Evolutionary conservation across 2,113 vertebrate species (phyloP).

Genomic region (Corythoichthys haematopterus): DNA sequence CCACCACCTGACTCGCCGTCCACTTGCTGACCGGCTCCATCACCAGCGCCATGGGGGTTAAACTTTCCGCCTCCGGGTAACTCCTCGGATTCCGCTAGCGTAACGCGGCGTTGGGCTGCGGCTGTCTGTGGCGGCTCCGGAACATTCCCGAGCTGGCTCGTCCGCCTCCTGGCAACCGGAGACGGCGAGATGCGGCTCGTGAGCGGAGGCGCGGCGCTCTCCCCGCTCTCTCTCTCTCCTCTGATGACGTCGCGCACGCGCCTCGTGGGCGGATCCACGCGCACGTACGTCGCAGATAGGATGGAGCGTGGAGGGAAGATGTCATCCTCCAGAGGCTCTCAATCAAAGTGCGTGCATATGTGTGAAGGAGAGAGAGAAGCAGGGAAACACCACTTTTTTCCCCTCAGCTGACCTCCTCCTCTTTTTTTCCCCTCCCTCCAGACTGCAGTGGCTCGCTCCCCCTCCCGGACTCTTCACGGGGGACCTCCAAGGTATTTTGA

Average conservation of each 20-base stretch:
- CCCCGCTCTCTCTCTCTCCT: slow-evolving; percentile 18
- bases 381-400: neutral
- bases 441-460: neutral
- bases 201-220: slow-evolving; percentile 40
- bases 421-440: neutral
- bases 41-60: slow-evolving; percentile 70
- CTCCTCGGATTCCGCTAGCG: slow-evolving; percentile 32
- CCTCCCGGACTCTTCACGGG: neutral
- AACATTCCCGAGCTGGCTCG: slow-evolving; percentile 41
- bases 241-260: slow-evolving; percentile 46
- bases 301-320: slow-evolving; percentile 21
- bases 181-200: slow-evolving; percentile 16
- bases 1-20: slow-evolving; percentile 73
- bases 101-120: slow-evolving; percentile 30
- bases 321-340: slow-evolving; percentile 25
- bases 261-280: slow-evolving; percentile 46
- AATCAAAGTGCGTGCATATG: slow-evolving; percentile 18
- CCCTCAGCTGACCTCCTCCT: slow-evolving; percentile 10
- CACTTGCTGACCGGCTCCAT: slow-evolving; percentile 79
- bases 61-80: slow-evolving; percentile 40
- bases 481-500: neutral
- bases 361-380: neutral
- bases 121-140: slow-evolving; percentile 37
- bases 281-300: slow-evolving; percentile 25
- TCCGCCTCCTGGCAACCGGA: slow-evolving; percentile 2